Evolutionary conservation across 2,113 vertebrate genomes (phyloP).

Genomic region (Merops nubicus): DNA sequence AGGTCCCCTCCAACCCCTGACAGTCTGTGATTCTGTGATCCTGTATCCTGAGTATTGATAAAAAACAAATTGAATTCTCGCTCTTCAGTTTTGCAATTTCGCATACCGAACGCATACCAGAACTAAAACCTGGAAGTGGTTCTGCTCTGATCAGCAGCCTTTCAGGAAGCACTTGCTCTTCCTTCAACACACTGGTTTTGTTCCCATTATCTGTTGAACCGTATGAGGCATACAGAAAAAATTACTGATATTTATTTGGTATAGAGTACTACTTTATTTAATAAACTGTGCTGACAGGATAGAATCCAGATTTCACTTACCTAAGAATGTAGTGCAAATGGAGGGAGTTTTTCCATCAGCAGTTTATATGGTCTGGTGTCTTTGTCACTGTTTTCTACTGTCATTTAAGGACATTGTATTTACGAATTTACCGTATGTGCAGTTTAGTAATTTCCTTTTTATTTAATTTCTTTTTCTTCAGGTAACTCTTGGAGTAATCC

Average conservation of each 20-base stretch:
- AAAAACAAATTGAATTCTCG: neutral
- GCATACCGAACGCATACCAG: neutral
- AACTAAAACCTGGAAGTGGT: neutral
- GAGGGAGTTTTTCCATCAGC: accelerated
- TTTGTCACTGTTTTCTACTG: neutral
- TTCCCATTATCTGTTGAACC: neutral
- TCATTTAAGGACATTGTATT: neutral
- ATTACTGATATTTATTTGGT: neutral
- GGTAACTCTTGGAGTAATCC: conserved; percentile 33
- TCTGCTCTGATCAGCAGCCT: neutral
- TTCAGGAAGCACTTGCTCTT: neutral
- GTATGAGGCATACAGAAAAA: neutral
- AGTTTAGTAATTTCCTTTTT: neutral
- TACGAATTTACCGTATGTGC: neutral
- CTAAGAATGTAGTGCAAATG: neutral
- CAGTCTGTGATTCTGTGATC: too few species aligned
- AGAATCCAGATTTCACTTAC: neutral
- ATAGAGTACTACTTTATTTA: neutral
- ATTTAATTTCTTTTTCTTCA: conserved; percentile 37
- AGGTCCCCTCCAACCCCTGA: too few species aligned
- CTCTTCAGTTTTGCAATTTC: neutral
- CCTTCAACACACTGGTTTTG: neutral
- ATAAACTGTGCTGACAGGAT: neutral
- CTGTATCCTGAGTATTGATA: neutral
- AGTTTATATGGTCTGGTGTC: neutral